phyloP scores from a whole-genome alignment of 2,888 invertebrate genomes.

The Panzeria rudis region DNA sequence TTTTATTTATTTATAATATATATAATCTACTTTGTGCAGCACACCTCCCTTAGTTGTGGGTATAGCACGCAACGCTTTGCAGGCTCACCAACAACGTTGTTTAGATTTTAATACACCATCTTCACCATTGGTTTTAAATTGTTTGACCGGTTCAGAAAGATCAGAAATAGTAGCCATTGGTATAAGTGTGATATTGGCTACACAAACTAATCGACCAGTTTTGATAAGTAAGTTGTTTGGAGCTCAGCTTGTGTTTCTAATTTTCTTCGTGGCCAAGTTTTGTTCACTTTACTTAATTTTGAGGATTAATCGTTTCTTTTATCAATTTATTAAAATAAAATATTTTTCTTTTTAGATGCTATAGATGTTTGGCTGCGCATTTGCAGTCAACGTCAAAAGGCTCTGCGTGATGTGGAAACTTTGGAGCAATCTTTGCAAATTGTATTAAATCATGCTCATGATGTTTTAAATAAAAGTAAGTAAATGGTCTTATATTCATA shows the following conservation, averaged over 20 bases:
- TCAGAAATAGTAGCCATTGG: slow-evolving; percentile 82
- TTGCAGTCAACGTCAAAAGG: slow-evolving; percentile 83
- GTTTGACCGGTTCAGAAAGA: slow-evolving; percentile 83
- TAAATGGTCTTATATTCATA: too few relatives aligned
- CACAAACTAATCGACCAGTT: slow-evolving; percentile 81
- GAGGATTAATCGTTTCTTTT: too few relatives aligned
- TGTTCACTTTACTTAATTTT: too few relatives aligned
- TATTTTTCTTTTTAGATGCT: slow-evolving; percentile 78
- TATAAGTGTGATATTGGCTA: slow-evolving; percentile 81
- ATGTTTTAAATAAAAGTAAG: slow-evolving; percentile 83
- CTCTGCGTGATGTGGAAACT: slow-evolving; percentile 80
- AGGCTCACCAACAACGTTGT: slow-evolving; percentile 81
- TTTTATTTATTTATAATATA: not conserved
- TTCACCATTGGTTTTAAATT: slow-evolving; percentile 82
- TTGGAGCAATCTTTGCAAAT: slow-evolving; percentile 83
- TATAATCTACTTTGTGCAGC: slow-evolving; percentile 73
- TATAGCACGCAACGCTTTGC: slow-evolving; percentile 81
- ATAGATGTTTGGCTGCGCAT: slow-evolving; percentile 84
- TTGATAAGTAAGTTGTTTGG: slow-evolving; percentile 80
- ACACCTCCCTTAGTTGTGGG: slow-evolving; percentile 81
- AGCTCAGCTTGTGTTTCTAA: too few relatives aligned
- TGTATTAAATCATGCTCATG: slow-evolving; percentile 82
- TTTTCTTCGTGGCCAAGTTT: too few relatives aligned
- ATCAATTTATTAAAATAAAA: slow-evolving; percentile 1
- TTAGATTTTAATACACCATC: slow-evolving; percentile 78